Base-by-base conservation (phyloP, 2,113 vertebrate species). In the Poecile atricapillus region DNA sequence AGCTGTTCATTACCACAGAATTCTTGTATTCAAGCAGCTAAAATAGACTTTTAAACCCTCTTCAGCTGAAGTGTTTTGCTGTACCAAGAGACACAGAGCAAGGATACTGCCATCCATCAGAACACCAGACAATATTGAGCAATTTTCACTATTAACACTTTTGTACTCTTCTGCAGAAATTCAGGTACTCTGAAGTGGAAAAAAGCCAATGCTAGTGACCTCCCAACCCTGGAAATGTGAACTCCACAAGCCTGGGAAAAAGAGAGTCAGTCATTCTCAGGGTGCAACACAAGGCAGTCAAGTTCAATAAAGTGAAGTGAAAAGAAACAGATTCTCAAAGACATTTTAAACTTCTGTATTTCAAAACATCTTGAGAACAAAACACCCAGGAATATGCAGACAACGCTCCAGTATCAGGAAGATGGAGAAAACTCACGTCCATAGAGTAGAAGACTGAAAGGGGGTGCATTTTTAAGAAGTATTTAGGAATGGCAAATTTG, bases 51-150 rank as follows among this genome's bases (percentile, higher is more conserved):
- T 86, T 81, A 81, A 78, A 94, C 49, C 68, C 93, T 89, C 83
- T 96, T 75, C 73, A 87, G 56, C 24, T 94, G 60, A 96, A 93
- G 76, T 93, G 93, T 91, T 96, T 93, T 93, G 73, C 86, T 94
- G 49, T 82, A 86, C 70, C 41, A 52, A 81, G 81, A 90, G 65
- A 60, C 27, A 44, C 0, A 2, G 44, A 64, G 11, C 83, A 96
- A 90, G 93, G 80, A 87, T 89, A 49, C 11, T 64, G 76, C n/a
- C 69, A 90, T 92, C 64, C 39, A 74, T 95, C 73, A 89, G 60
- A 88, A 70, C 60, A 80, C n/a, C 60, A 86, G 47, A 90, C 14
- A 23, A 77, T 90, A 75, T 0, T 58, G 73, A 92, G 44, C 24
- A 83, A 23, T 92, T 78, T 94, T 81, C 60, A 79, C 23, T 53